phyloP scores from a whole-genome alignment of 2,888 invertebrate genomes.

The Agrypnus murinus region DNA sequence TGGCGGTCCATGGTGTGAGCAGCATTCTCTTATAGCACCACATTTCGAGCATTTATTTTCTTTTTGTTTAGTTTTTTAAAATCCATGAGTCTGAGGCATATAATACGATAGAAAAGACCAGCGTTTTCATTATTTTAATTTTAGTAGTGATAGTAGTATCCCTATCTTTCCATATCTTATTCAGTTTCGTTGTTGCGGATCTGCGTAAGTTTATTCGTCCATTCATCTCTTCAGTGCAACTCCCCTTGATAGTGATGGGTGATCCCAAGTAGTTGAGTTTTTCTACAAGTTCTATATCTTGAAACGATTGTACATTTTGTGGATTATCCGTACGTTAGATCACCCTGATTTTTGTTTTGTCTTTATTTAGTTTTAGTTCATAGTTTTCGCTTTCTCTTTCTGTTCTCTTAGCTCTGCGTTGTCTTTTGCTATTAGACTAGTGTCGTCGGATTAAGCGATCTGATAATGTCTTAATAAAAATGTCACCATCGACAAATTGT shows the following conservation, averaged over 20 bases:
- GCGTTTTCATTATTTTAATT: not conserved
- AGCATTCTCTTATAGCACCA: constrained; percentile 3
- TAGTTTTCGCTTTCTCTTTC: too few relatives aligned
- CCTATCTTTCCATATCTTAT: not conserved
- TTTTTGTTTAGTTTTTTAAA: not conserved
- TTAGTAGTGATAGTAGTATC: not conserved
- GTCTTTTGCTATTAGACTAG: too few relatives aligned
- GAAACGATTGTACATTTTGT: not conserved
- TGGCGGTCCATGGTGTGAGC: not conserved
- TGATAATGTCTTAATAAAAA: too few relatives aligned
- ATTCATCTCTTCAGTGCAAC: not conserved
- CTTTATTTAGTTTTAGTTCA: not conserved
- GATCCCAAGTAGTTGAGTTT: not conserved
- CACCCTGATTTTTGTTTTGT: not conserved
- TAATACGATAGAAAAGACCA: too few relatives aligned
- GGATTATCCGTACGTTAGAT: not conserved
- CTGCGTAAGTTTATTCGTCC: not conserved
- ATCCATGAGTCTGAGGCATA: not conserved
- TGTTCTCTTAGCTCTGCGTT: too few relatives aligned
- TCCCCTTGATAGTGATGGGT: too few relatives aligned
- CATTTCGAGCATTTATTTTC: constrained; percentile 1
- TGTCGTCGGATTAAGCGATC: too few relatives aligned
- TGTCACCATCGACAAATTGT: too few relatives aligned
- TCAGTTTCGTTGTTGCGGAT: not conserved
- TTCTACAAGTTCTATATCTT: not conserved